Evolutionary conservation across 2,888 invertebrate species (phyloP), one percentile per base, ranked within the genome.

Genomic region (Julus scanicus): DNA sequence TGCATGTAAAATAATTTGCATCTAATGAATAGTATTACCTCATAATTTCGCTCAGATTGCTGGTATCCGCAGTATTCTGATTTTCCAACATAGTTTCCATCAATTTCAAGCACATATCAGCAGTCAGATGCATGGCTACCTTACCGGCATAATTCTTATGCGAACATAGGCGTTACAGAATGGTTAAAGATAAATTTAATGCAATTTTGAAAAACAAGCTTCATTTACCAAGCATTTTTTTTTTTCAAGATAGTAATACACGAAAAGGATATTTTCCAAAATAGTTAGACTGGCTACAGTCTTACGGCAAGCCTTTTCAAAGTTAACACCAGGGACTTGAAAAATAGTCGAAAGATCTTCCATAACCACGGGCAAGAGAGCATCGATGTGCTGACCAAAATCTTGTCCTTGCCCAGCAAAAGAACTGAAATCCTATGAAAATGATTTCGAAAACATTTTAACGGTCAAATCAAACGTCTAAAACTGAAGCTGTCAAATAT

Each of bases 191-290:
- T 5, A 15, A 37, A 37, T 80, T 5, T 0, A 20, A 29, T 17
- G 17, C 53, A 11, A 53, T 6, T 15, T 53, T 53, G 11, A 0
- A 13, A 53, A 17, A 53, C 53, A 53, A 8, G 1, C 17, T 53
- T 13, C 3, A 11, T 6, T 49, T 49, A 5, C 4, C 20, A 63
- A 63, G n/a, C 44, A 8, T 20, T 63, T n/a, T 20, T 20, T 63
- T n/a, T 20, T 63, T 63, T 8, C 63, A 63, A 5, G 63, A n/a
- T 6, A 63, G 20, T 29, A 5, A 15, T 37, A 39, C 13, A 80
- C 15, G 9, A 15, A 85, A 85, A 85, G 85, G 85, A 85, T 85
- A 85, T 85, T 48, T 44, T 48, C 49, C 15, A 85, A 85, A 85
- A 85, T 85, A 11, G 49, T 85, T 29, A 85, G 29, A 44, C 49